Evolutionary conservation across 2,797 vertebrate species (phyloP).

Genomic region (Falco cherrug): DNA sequence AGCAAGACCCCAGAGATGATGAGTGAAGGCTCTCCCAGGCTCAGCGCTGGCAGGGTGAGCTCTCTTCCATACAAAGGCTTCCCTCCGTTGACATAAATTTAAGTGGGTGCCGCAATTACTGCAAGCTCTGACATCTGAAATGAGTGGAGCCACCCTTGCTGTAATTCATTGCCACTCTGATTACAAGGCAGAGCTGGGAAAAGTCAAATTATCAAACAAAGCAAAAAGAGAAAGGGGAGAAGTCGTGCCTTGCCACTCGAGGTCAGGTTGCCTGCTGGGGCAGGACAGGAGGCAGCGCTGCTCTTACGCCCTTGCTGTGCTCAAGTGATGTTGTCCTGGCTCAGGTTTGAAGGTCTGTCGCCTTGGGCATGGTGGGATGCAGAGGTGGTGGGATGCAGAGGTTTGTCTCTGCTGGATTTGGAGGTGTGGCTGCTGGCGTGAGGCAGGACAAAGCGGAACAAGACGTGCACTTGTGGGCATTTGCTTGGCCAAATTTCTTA

Average conservation of each 20-base stretch:
- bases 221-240: not conserved
- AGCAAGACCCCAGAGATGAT: not conserved
- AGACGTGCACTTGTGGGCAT: fast-evolving
- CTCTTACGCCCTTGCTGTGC: not conserved
- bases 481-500: not conserved
- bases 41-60: not conserved
- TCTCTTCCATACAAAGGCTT: not conserved
- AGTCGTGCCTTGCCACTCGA: fast-evolving
- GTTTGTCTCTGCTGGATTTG: not conserved
- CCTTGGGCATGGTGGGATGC: not conserved
- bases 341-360: not conserved
- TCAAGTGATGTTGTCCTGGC: not conserved
- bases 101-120: not conserved
- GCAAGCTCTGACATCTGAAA: slow-evolving; percentile 3
- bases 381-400: not conserved
- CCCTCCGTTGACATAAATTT: not conserved
- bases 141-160: not conserved
- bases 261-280: not conserved
- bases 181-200: not conserved
- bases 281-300: not conserved
- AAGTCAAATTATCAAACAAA: slow-evolving; percentile 2
- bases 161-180: not conserved
- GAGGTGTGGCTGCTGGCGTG: not conserved
- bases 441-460: not conserved
- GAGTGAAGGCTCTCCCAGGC: not conserved